Evolutionary conservation across 1,140 invertebrate genomes (phyloP).

Genomic region (Eubasilissa regina): DNA sequence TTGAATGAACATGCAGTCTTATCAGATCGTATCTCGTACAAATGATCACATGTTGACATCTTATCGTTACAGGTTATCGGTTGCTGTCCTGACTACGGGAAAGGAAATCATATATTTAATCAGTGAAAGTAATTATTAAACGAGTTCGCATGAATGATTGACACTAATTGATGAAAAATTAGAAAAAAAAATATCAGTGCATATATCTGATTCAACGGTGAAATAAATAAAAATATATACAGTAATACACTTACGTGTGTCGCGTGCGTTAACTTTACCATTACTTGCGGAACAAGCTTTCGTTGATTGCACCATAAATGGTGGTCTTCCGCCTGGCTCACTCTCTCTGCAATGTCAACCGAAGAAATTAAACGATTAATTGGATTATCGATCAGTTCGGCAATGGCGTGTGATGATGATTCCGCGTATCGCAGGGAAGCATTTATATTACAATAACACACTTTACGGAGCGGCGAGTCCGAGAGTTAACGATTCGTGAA

Average conservation of each 20-base stretch:
- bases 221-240: slow-evolving; percentile 23
- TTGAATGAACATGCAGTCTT: slow-evolving; percentile 51
- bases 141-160: slow-evolving; percentile 49
- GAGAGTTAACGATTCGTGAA: no score
- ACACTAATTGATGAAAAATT: slow-evolving; percentile 56
- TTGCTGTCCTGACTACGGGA: slow-evolving; percentile 9
- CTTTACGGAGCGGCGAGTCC: no score
- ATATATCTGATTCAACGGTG: slow-evolving; percentile 33
- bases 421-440: no score
- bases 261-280: not conserved
- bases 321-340: slow-evolving; percentile 47
- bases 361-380: slow-evolving; percentile 46
- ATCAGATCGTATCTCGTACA: slow-evolving; percentile 40
- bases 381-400: not conserved
- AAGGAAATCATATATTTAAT: slow-evolving; percentile 29
- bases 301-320: slow-evolving; percentile 50
- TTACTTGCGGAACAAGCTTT: slow-evolving; percentile 33
- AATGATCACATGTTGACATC: slow-evolving; percentile 46
- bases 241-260: not conserved
- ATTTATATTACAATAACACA: no score
- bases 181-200: slow-evolving; percentile 23
- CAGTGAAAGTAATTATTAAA: slow-evolving; percentile 54
- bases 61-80: slow-evolving; percentile 55
- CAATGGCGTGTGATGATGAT: no score
- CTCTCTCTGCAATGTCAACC: slow-evolving; percentile 51